These are phyloP conservation scores for Salarias fasciatus DNA, from an alignment of 2,797 vertebrate species.

Conservation along the genomic window DNA sequence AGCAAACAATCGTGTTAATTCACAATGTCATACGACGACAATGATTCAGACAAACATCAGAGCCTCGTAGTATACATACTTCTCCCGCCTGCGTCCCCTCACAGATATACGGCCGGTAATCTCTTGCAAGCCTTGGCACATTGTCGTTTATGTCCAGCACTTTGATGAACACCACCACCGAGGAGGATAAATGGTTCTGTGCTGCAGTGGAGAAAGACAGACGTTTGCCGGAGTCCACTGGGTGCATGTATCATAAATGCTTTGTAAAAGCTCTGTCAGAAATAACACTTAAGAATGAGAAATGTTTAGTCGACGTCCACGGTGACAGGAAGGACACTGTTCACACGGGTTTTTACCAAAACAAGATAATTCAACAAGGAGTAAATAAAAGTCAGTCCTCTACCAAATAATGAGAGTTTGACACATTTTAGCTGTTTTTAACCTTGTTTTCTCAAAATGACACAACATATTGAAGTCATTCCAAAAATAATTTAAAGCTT, in stretches of 20 bases:
- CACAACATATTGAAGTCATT: too few relatives aligned
- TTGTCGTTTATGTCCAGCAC: slow-evolving; percentile 95
- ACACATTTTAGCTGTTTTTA: too few relatives aligned
- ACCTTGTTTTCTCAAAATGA: too few relatives aligned
- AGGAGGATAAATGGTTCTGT: slow-evolving; percentile 84
- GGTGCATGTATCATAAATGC: slow-evolving; percentile 67
- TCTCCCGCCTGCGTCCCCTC: slow-evolving; percentile 89
- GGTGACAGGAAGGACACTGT: slow-evolving; percentile 5
- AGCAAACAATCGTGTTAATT: slow-evolving; percentile 11
- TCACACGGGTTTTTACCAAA: slow-evolving; percentile 18
- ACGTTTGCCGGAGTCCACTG: slow-evolving; percentile 65
- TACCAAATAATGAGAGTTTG: too few relatives aligned
- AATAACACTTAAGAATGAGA: slow-evolving; percentile 62
- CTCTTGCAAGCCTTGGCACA: slow-evolving; percentile 86
- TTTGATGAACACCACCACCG: slow-evolving; percentile 86
- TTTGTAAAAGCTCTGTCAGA: slow-evolving; percentile 64
- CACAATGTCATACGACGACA: slow-evolving; percentile 8
- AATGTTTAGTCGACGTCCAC: slow-evolving; percentile 44
- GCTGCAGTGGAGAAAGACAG: slow-evolving; percentile 79
- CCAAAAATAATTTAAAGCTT: too few relatives aligned
- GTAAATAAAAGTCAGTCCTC: slow-evolving; percentile 1
- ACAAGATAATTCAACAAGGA: background rate
- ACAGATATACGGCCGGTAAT: slow-evolving; percentile 93
- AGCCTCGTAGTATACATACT: slow-evolving; percentile 76
- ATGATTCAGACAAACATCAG: slow-evolving; percentile 53